phyloP scores from a whole-genome alignment of 2,888 invertebrate species.

The Psococerastis gibbosa region DNA sequence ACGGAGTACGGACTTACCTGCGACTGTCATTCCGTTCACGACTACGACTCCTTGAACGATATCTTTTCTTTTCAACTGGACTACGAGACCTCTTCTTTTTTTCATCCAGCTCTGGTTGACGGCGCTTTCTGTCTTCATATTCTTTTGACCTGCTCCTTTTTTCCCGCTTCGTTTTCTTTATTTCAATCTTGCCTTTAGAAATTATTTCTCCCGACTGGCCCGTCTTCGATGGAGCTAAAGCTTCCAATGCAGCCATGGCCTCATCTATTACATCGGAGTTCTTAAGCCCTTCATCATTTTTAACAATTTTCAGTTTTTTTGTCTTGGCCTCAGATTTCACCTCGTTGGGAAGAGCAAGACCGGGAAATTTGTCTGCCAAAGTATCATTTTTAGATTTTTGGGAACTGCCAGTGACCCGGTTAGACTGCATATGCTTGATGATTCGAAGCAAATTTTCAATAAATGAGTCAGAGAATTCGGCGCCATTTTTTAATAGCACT shows the following conservation, averaged over 20 bases:
- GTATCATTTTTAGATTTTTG: slow-evolving; percentile 29
- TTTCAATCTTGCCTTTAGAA: no score
- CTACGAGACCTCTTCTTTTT: slow-evolving; percentile 18
- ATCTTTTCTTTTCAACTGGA: slow-evolving; percentile 15
- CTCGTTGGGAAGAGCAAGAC: slow-evolving; percentile 62
- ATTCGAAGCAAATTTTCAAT: slow-evolving; percentile 81
- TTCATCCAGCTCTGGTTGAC: slow-evolving; percentile 11
- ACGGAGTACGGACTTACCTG: no score
- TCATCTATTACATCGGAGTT: slow-evolving; percentile 42
- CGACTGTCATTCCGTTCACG: slow-evolving; percentile 16
- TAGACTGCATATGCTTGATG: slow-evolving; percentile 85
- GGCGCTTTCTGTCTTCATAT: no score
- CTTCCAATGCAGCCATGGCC: slow-evolving; percentile 71
- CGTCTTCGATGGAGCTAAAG: slow-evolving; percentile 68
- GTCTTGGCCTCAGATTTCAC: slow-evolving; percentile 21
- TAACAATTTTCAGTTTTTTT: slow-evolving; percentile 12
- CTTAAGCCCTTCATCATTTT: neutral
- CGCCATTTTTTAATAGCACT: slow-evolving; percentile 76
- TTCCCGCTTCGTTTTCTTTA: slow-evolving; percentile 13
- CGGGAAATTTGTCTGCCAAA: slow-evolving; percentile 55
- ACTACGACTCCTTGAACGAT: slow-evolving; percentile 16
- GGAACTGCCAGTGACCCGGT: slow-evolving; percentile 20
- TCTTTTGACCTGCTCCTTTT: slow-evolving; percentile 16
- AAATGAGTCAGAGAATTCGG: slow-evolving; percentile 91
- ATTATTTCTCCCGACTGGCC: no score